Conservation (phyloP, 2,797 vertebrate species). For the Microcaecilia unicolor region DNA sequence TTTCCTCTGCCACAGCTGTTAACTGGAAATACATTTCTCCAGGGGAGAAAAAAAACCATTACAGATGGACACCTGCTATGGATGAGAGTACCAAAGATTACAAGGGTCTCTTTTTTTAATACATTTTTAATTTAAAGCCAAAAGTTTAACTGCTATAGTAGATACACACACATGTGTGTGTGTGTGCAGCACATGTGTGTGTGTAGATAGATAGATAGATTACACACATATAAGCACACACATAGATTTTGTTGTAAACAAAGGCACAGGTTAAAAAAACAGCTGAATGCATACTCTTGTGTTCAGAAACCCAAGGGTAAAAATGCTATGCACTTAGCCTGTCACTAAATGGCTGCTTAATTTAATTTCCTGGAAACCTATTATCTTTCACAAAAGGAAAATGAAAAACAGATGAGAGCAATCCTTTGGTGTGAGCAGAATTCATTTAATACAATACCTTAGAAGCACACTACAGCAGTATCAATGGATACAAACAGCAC, state of each 20-base stretch:
- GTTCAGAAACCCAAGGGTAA: conserved; percentile 31
- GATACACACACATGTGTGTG: no score
- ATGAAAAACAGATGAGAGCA: conserved; percentile 53
- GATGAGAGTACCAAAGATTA: conserved; percentile 26
- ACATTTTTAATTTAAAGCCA: conserved; percentile 11
- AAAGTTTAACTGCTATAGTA: no score
- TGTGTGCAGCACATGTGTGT: no score
- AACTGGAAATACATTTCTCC: neutral
- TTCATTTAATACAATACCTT: conserved; percentile 44
- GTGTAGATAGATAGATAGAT: no score
- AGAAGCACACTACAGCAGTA: conserved; percentile 7
- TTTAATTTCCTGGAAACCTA: conserved; percentile 63
- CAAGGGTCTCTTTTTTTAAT: conserved; percentile 19
- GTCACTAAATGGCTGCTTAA: conserved; percentile 54
- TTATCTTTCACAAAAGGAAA: conserved; percentile 58
- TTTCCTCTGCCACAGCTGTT: conserved; percentile 24
- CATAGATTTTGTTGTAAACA: no score
- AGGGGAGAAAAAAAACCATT: conserved; percentile 4
- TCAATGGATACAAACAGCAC: neutral
- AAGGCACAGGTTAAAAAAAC: conserved; percentile 25
- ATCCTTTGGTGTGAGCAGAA: conserved; percentile 45
- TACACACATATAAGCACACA: no score
- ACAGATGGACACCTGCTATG: conserved; percentile 48
- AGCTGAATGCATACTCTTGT: conserved; percentile 13
- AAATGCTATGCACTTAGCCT: conserved; percentile 43